These are phyloP conservation scores for Laspeyria flexula DNA, from an alignment of 2,888 invertebrate genomes.

Conservation along the genomic window DNA sequence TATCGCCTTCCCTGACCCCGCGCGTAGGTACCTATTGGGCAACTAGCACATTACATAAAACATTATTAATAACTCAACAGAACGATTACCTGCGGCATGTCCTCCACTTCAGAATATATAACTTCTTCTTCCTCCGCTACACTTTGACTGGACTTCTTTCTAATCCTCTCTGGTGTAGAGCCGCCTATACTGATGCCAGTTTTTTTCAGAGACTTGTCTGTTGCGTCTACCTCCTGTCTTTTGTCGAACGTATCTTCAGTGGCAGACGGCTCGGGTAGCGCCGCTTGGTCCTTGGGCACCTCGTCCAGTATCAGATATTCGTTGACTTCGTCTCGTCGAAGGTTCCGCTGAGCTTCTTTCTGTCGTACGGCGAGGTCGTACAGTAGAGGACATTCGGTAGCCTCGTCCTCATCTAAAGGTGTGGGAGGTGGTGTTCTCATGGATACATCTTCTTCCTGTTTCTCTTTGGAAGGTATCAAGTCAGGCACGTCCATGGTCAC, in stretches of 20 bases:
- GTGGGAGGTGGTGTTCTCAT: slow-evolving; percentile 51
- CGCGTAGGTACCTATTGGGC: too few species aligned
- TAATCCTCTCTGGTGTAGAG: slow-evolving; percentile 22
- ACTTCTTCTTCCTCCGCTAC: slow-evolving; percentile 59
- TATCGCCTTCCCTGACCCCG: too few species aligned
- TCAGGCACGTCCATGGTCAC: slow-evolving; percentile 58
- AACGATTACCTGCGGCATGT: slow-evolving; percentile 67
- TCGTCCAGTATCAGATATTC: slow-evolving; percentile 71
- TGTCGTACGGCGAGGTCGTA: slow-evolving; percentile 48
- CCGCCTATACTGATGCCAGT: slow-evolving; percentile 24
- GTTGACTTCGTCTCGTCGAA: slow-evolving; percentile 53
- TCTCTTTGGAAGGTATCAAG: slow-evolving; percentile 51
- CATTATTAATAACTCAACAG: slow-evolving; percentile 1
- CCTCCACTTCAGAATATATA: slow-evolving; percentile 76
- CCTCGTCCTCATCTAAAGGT: slow-evolving; percentile 44
- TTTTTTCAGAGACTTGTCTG: slow-evolving; percentile 14
- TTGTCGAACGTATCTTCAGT: slow-evolving; percentile 45
- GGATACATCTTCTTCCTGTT: slow-evolving; percentile 32
- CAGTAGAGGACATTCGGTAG: slow-evolving; percentile 46
- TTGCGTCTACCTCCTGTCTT: slow-evolving; percentile 10
- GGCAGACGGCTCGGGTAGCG: slow-evolving; percentile 69
- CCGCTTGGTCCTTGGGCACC: slow-evolving; percentile 63
- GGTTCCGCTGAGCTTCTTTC: slow-evolving; percentile 44
- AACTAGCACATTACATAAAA: too few species aligned
- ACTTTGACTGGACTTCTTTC: slow-evolving; percentile 19